These are phyloP conservation scores for Ommatoiulus sabulosus DNA, from an alignment of 2,888 invertebrate species.

Conservation along the genomic window DNA sequence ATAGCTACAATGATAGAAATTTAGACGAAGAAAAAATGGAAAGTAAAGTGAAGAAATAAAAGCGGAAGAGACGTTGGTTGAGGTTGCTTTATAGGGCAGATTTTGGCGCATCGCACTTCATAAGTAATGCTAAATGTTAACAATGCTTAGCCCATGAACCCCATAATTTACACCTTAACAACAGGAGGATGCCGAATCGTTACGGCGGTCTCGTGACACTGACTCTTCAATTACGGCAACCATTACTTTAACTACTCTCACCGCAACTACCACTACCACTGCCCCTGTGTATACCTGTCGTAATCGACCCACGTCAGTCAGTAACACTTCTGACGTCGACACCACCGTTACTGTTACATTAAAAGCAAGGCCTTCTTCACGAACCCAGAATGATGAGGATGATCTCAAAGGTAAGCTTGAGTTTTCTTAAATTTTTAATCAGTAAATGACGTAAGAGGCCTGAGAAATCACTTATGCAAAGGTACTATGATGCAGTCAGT, in stretches of 20 bases:
- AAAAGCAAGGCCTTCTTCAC: constrained; percentile 51
- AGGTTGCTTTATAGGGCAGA: too few relatives aligned
- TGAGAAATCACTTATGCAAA: background rate
- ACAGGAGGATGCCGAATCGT: constrained; percentile 48
- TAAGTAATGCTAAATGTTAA: background rate
- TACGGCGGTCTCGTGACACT: constrained; percentile 1
- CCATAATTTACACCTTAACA: constrained; percentile 42
- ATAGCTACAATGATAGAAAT: background rate
- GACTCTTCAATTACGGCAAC: constrained; percentile 50
- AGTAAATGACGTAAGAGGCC: background rate
- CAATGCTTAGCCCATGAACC: constrained; percentile 13
- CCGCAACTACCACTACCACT: constrained; percentile 48
- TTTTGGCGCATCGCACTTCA: background rate
- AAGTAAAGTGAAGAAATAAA: too few relatives aligned
- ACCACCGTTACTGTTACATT: constrained; percentile 56
- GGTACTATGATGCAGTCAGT: background rate
- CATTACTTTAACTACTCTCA: constrained; percentile 52
- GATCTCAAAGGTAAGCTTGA: constrained; percentile 51
- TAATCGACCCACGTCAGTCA: constrained; percentile 23
- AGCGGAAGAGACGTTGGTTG: too few relatives aligned
- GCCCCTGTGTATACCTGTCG: constrained; percentile 52
- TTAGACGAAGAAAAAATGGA: background rate
- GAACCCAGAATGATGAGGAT: constrained; percentile 50
- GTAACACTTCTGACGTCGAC: constrained; percentile 32
- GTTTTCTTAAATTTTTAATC: background rate